Base-by-base conservation (phyloP, 2,888 invertebrate genomes). In the Linnaemya tessellans region DNA sequence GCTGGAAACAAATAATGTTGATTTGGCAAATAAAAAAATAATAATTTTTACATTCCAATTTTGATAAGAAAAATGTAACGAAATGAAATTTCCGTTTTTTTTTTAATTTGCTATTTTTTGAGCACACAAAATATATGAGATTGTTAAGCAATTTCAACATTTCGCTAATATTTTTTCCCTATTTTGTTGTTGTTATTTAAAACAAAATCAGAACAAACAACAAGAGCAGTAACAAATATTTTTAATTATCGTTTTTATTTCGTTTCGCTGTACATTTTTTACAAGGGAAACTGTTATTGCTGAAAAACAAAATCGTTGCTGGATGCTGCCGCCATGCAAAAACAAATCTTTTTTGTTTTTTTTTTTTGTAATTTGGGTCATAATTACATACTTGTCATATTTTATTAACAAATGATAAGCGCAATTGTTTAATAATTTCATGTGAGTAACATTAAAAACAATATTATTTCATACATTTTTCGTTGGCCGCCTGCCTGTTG, bases 291-390 rank as follows among this genome's bases (percentile, higher is more conserved):
- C 20, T 41, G 30, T 70, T 62, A 60, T 20, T 68, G 51, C 41
- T 20, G 60, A 67, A 77, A 74, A 20, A 20, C 10, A 25, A 51
- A 49, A 46, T 22, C 43, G 20, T 64, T 67, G 58, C 22, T 77
- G 67, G 35, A 67, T 67, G 58, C 49, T 73, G 60, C 54, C 22
- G 18, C n/a, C 18, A 18, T 25, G 25, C 35, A 18, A 18, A n/a
- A 64, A 51, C 56, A 65, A 60, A 73, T 74, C 43, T 80, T 11
- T 41, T 41, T 30, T 5, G 3, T 30, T 30, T 30, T 30, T 64
- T 79, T 67, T 84, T 78, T 67, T 86, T 73, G 81, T 65, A 86
- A 87, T 87, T 86, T 87, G 86, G 88, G 88, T 88, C 88, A 87
- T 84, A 86, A 86, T 87, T 86, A 86, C 86, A 81, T 54, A 79